phyloP scores from a whole-genome alignment of 2,797 vertebrate genomes.

The Brotula barbata region DNA sequence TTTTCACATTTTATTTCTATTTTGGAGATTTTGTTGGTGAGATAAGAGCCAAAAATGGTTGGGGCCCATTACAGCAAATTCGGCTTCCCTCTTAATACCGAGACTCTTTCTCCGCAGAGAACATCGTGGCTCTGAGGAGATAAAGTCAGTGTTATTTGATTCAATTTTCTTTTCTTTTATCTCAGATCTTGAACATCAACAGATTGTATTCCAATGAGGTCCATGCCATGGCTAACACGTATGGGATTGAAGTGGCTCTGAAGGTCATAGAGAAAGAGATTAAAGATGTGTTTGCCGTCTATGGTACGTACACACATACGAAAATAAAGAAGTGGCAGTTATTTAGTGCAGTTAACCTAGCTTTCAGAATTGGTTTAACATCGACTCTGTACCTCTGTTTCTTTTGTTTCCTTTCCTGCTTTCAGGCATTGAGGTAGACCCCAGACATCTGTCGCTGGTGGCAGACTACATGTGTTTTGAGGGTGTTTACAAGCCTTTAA shows the following conservation, averaged over 20 bases:
- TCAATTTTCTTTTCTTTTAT: not conserved
- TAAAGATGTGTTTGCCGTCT: slow-evolving; percentile 96
- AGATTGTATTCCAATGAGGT: slow-evolving; percentile 94
- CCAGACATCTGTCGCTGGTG: slow-evolving; percentile 93
- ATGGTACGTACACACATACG: slow-evolving; percentile 79
- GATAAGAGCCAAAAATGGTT: too few species aligned
- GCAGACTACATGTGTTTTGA: slow-evolving; percentile 99
- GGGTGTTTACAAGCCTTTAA: slow-evolving; percentile 92
- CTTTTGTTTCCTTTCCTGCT: slow-evolving; percentile 17
- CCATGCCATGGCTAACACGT: slow-evolving; percentile 90
- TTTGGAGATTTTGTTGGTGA: too few species aligned
- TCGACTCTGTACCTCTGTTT: not conserved
- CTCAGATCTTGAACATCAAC: slow-evolving; percentile 87
- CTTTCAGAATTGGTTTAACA: not conserved
- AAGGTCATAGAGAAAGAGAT: slow-evolving; percentile 96
- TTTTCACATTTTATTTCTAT: too few species aligned
- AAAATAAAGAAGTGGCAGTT: too few species aligned
- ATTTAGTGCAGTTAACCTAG: too few species aligned
- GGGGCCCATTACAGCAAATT: too few species aligned
- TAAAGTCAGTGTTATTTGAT: too few species aligned
- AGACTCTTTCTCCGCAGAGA: too few species aligned
- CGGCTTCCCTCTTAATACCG: too few species aligned
- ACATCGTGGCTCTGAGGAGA: too few species aligned
- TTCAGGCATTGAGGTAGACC: slow-evolving; percentile 92
- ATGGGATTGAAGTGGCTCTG: slow-evolving; percentile 93